Percentiles rank a stretch among this genome's conserved stretches.
These are phyloP conservation scores for Philopedon plagiatum DNA, from an alignment of 2,888 invertebrate genomes.

Conservation along the genomic window DNA sequence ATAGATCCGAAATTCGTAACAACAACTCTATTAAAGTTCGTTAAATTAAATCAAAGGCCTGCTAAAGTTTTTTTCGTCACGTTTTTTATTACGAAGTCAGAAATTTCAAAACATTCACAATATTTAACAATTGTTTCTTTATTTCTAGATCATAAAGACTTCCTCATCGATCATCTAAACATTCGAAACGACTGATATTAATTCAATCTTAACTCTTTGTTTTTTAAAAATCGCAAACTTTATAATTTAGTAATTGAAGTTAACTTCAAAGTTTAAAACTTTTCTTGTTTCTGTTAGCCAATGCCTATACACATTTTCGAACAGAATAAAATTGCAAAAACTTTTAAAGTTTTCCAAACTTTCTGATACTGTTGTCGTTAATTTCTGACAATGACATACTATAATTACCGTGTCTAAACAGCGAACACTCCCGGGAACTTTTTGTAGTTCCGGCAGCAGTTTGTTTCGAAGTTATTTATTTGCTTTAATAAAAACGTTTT, in stretches of 20 bases:
- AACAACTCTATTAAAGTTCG: no score
- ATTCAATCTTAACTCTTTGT: slow-evolving; percentile 1
- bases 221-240: slow-evolving; percentile 30
- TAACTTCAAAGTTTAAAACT: slow-evolving; percentile 36
- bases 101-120: no score
- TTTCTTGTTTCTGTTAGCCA: slow-evolving; percentile 45
- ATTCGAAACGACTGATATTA: background rate
- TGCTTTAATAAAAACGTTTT: slow-evolving; percentile 43
- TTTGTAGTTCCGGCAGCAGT: slow-evolving; percentile 41
- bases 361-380: slow-evolving; percentile 54
- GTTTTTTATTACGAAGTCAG: no score
- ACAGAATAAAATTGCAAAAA: slow-evolving; percentile 44
- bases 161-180: background rate
- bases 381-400: slow-evolving; percentile 59
- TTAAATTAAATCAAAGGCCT: no score
- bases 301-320: slow-evolving; percentile 46
- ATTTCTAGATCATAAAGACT: no score
- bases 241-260: slow-evolving; percentile 43
- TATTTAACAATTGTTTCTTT: no score
- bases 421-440: slow-evolving; percentile 43
- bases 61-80: no score
- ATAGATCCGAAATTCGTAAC: no score
- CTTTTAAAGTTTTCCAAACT: slow-evolving; percentile 42
- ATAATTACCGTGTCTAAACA: slow-evolving; percentile 57
- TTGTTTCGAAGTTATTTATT: slow-evolving; percentile 50